Percentiles rank a stretch among this genome's conserved stretches.
Evolutionary conservation across 2,113 vertebrate genomes (phyloP).

Genomic region (Rhea americana): DNA sequence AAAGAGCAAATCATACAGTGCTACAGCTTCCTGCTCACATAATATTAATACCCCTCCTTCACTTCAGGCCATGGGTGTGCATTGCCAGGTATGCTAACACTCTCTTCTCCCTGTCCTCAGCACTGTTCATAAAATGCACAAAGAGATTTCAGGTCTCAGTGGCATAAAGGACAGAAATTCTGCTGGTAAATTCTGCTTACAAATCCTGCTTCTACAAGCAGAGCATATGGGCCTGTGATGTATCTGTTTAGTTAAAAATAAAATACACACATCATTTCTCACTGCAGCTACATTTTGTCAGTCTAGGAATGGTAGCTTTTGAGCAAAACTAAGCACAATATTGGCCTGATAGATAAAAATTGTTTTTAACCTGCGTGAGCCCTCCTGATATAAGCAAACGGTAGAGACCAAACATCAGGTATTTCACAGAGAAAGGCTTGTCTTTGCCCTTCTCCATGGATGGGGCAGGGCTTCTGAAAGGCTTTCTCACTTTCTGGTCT

Average conservation of each 20-base stretch:
- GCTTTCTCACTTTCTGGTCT: neutral
- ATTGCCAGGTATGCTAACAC: neutral
- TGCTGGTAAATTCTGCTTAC: neutral
- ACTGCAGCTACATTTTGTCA: neutral
- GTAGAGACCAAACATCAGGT: neutral
- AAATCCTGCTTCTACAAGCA: neutral
- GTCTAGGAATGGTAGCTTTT: neutral
- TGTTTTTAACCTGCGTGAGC: neutral
- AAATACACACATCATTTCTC: neutral
- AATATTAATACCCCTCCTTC: neutral
- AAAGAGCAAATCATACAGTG: rapidly evolving
- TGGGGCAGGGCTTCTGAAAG: neutral
- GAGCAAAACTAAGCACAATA: neutral
- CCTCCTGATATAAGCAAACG: neutral
- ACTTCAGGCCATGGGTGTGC: neutral
- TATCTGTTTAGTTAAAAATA: neutral
- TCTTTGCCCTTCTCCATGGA: neutral
- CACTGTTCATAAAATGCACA: neutral
- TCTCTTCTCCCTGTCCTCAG: neutral
- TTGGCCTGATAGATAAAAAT: neutral
- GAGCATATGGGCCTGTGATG: neutral
- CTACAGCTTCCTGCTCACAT: neutral
- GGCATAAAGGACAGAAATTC: neutral
- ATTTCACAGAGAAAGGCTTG: neutral
- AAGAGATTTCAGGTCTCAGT: neutral